These are phyloP conservation scores for Lepidotrigona ventralis DNA, from an alignment of 1,140 invertebrate genomes.

Conservation along the genomic window DNA sequence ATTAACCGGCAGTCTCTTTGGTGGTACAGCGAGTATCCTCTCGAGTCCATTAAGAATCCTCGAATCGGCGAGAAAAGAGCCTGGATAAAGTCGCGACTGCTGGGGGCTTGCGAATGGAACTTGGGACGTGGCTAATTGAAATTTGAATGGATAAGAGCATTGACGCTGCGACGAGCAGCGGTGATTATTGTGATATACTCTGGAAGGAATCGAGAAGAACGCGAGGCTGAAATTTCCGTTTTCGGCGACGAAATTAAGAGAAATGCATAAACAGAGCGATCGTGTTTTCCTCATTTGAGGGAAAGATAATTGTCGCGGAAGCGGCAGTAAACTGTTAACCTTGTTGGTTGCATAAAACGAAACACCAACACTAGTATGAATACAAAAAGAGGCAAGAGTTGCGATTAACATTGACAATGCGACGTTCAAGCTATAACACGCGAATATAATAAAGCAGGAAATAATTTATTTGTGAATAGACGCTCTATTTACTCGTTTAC, in stretches of 20 bases:
- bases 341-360: not conserved
- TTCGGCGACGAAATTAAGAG: too few species aligned
- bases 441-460: not conserved
- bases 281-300: not conserved
- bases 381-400: not conserved
- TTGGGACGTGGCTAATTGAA: not conserved
- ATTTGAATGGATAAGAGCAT: not conserved
- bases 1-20: slow-evolving; percentile 8
- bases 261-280: not conserved
- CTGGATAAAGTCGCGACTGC: not conserved
- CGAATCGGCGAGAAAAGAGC: not conserved
- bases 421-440: not conserved
- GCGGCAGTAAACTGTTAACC: not conserved
- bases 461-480: slow-evolving; percentile 1
- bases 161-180: not conserved
- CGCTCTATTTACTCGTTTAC: not conserved
- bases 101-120: too few species aligned
- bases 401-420: not conserved
- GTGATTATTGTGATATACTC: not conserved
- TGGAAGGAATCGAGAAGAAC: too few species aligned
- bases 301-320: not conserved
- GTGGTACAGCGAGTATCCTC: not conserved
- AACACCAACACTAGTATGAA: not conserved
- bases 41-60: slow-evolving; percentile 3
- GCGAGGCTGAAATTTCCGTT: too few species aligned